Evolutionary conservation across 1,140 invertebrate species (phyloP), one percentile per base, ranked within the genome.

Genomic region (Spodoptera frugiperda): DNA sequence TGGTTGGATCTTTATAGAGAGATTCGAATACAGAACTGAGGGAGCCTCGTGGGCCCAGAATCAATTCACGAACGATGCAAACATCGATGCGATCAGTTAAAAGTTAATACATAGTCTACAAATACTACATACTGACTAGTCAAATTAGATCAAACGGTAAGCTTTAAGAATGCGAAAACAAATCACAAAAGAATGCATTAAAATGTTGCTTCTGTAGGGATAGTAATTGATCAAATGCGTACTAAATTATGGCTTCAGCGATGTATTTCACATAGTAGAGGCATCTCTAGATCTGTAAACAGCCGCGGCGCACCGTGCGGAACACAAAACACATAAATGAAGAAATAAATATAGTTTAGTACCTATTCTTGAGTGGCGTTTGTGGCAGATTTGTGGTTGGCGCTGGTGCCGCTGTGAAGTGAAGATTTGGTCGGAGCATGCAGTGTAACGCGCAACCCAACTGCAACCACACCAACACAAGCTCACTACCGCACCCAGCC

Each of bases 381-480:
- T 89, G 90, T 91, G 85, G 91, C 88, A 80, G 90, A 84, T 89
- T 89, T 89, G 87, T 92, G 85, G 90, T 89, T 86, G 89, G 86
- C 89, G 90, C 89, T 87, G 92, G 91, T 87, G 91, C 89, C 92
- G 91, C 88, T 89, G 92, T 90, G 90, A 86, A 89, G 92, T 92
- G 92, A 85, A 89, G 92, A 88, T 92, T 92, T 92, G 91, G 90
- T 91, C 92, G 92, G 92, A 91, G 92, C 92, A 92, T 92, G 92
- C 92, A 93, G 92, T 92, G 92, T 92, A 92, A 93, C 91, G 92
- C 92, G 92, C 90, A 93, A 93, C 89, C 92, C 92, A 90, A 93
- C 92, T 93, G 92, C 92, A 93, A 93, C 92, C 92, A 93, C 90
- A 90, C 89, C 89, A 91, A 89, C 86, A 91, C 89, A 91, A 92